Evolutionary conservation across 1,140 invertebrate genomes (phyloP), one percentile per base, ranked within the genome.

Genomic region (Danaus melanippus): DNA sequence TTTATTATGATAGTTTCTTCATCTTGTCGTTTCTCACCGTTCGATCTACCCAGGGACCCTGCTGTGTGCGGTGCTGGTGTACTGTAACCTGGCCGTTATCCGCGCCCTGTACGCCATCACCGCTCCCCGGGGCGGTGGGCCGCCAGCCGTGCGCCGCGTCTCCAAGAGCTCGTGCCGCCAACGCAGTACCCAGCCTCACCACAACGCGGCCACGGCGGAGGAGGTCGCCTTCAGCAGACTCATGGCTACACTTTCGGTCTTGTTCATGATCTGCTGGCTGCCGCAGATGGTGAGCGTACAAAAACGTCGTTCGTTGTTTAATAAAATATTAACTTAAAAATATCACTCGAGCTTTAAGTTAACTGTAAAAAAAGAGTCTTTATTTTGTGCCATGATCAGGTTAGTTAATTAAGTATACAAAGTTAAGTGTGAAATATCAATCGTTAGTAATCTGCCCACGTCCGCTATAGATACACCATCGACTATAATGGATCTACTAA

Each of bases 201-300:
- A 84, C 69, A 88, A 87, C 55, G 88, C 89, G 9, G 89, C 92
- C 53, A 94, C 93, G 0, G 89, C 90, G 0, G 94, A 95, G 71
- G 95, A 96, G 81, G 89, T 94, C 48, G 93, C 93, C 44, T 96
- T 96, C 80, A 93, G 94, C 44, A 90, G 92, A 63, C 87, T 95
- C 2, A 96, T 96, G 94, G 91, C 92, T 0, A 90, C 94, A 6
- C 88, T 96, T 1, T 95, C 93, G 45, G 90, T 95, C 44, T 91
- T 93, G 3, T 95, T 95, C 69, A 92, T 96, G 47, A 85, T 93
- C 1, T 96, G 94, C 71, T 96, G 94, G 94, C 90, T 95, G 85
- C 94, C 95, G 2, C 94, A 96, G 81, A 92, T 96, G 93, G 94
- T 95, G 75, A 89, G 88, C 9, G 39, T 11, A 32, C 12, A 32